A percentile compares a stretch with the other conserved stretches of the same genome.
Evolutionary conservation across 2,888 invertebrate species (phyloP).

Genomic region (Hyppa rectilinea): DNA sequence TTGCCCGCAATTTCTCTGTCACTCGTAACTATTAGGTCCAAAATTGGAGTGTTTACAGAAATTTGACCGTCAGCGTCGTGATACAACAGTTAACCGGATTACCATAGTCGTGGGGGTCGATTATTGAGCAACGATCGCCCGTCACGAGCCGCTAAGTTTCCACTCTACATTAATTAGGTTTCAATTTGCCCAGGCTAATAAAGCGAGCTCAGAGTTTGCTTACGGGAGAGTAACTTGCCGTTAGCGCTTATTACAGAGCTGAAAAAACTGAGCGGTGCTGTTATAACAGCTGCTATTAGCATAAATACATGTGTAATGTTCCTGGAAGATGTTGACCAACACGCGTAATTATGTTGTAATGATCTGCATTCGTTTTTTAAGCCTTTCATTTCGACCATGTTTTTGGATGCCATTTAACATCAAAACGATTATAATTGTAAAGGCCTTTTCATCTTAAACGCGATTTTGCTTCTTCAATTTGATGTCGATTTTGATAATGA

Average conservation of each 20-base stretch:
- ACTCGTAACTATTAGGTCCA: conserved; percentile 74
- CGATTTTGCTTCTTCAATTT: conserved; percentile 27
- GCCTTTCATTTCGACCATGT: conserved; percentile 31
- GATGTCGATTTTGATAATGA: conserved; percentile 28
- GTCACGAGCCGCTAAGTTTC: conserved; percentile 75
- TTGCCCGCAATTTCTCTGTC: conserved; percentile 75
- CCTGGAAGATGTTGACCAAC: conserved; percentile 46
- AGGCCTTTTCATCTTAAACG: conserved; percentile 1
- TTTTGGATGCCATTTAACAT: conserved; percentile 34
- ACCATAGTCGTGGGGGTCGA: conserved; percentile 81
- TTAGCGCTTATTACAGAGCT: conserved; percentile 51
- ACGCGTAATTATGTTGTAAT: conserved; percentile 31
- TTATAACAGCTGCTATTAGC: conserved; percentile 43
- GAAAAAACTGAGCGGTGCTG: conserved; percentile 54
- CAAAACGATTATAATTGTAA: conserved; percentile 25
- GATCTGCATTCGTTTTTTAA: conserved; percentile 43
- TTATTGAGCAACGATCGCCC: conserved; percentile 73
- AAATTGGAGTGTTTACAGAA: conserved; percentile 79
- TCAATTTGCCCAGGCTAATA: conserved; percentile 71
- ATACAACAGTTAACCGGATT: conserved; percentile 79
- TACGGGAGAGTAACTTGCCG: conserved; percentile 50
- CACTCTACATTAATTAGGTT: conserved; percentile 72
- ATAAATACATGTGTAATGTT: conserved; percentile 55
- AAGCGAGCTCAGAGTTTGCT: conserved; percentile 58
- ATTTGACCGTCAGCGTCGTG: conserved; percentile 76